These are phyloP conservation scores for Cotesia typhae DNA, from an alignment of 1,140 invertebrate species.

Conservation along the genomic window DNA sequence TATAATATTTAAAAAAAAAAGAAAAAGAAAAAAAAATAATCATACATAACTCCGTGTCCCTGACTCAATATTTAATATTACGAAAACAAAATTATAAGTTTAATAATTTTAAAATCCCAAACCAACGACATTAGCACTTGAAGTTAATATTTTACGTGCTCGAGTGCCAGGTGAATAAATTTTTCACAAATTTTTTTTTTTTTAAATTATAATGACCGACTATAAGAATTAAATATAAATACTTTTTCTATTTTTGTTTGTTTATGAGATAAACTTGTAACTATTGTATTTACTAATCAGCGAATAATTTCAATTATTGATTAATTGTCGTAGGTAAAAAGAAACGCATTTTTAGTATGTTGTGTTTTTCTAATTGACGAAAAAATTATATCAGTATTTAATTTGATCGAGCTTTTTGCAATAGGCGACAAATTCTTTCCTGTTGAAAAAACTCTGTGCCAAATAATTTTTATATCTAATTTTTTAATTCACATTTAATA, in stretches of 20 bases:
- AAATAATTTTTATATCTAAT: constrained; percentile 18
- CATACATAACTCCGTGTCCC: constrained; percentile 57
- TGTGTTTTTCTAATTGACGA: no score
- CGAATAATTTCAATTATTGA: no score
- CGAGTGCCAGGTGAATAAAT: constrained; percentile 11
- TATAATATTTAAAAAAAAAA: constrained; percentile 18
- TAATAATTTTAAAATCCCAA: constrained; percentile 49
- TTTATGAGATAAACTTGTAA: neutral
- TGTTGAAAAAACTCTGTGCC: constrained; percentile 22
- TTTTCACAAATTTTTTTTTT: neutral
- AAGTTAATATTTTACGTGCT: neutral
- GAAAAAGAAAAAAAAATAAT: constrained; percentile 34
- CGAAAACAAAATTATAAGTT: constrained; percentile 41
- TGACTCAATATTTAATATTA: constrained; percentile 59
- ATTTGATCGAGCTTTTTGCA: no score
- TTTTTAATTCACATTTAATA: neutral
- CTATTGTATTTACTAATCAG: no score
- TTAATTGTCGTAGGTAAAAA: no score
- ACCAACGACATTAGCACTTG: constrained; percentile 19
- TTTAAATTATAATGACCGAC: neutral
- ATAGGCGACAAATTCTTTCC: neutral
- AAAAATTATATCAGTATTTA: no score
- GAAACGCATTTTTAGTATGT: no score
- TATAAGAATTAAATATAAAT: neutral
- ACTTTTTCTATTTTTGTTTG: neutral